Conservation (phyloP, 2,888 invertebrate genomes). For the Epiblema foenella region DNA sequence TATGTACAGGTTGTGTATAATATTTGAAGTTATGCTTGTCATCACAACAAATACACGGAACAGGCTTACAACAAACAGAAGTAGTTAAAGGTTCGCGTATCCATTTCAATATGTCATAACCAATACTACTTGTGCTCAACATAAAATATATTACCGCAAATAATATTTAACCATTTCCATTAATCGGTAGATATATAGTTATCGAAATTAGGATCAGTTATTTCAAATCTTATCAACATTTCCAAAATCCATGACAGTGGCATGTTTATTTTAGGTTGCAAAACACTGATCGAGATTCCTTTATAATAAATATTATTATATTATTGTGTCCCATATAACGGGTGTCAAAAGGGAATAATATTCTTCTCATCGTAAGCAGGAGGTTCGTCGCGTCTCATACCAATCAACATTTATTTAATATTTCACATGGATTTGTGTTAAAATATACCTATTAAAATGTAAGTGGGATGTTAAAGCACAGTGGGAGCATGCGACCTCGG, state of each 20-base stretch:
- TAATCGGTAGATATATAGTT: no score
- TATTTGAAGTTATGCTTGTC: neutral
- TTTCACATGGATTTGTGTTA: neutral
- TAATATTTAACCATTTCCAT: no score
- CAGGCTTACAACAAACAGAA: no score
- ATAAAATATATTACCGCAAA: no score
- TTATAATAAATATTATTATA: no score
- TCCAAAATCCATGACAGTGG: conserved; percentile 41
- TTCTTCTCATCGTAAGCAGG: conserved; percentile 52
- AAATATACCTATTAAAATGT: neutral
- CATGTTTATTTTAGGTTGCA: conserved; percentile 52
- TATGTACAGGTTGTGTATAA: no score
- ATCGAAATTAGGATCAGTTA: neutral
- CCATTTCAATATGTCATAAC: neutral
- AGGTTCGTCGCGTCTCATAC: neutral
- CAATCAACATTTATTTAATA: neutral
- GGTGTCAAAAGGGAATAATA: conserved; percentile 57
- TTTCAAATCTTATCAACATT: neutral
- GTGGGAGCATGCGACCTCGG: conserved; percentile 53
- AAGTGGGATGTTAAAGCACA: no score
- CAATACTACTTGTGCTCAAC: neutral
- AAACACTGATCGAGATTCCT: conserved; percentile 51
- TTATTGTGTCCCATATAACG: conserved; percentile 66
- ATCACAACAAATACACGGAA: no score
- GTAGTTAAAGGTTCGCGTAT: neutral